Base-by-base conservation (phyloP, 1,140 invertebrate genomes). In the Kradibia gibbosae region DNA sequence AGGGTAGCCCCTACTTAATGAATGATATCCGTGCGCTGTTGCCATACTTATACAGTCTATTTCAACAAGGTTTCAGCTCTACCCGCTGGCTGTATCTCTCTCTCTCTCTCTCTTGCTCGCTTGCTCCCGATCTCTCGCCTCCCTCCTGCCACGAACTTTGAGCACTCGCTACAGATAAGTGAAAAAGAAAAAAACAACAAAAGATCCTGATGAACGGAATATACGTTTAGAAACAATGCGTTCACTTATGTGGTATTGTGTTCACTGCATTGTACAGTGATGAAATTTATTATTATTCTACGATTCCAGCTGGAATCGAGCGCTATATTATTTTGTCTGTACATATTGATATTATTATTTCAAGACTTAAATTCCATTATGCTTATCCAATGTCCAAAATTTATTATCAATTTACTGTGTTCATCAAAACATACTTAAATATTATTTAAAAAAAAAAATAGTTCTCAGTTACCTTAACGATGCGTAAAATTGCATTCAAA, bases 11-110 rank as follows among this genome's bases (percentile, higher is more conserved):
- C 57, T 48, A n/a, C 89, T 90, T 90, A 90, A 91, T 91, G 90
- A 91, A 90, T 90, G 90, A 91, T 91, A 91, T 90, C 90, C 90
- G 89, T 83, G 88, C 89, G 85, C 78, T 84, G 88, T 89, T 89
- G 88, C 88, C 88, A 87, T 79, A 65, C 80, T 34, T 36, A 36
- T 70, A 53, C 3, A 53, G 31, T 67, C 34, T 53, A 45, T 73
- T 53, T 53, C 48, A 20, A 36, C 28, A 20, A 31, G 34, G 20
- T 36, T 50, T 31, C 34, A 50, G 13, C 39, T 72, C 20, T 15
- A 28, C 45, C 17, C 0, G 25, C 28, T 34, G 1, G 28, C 45
- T 48, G 28, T 42, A 42, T 28, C 48, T 31, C n/a, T 22, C n/a
- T 8, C 2, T 7, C 15, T 34, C 53, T 20, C n/a, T 20, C n/a